phyloP scores from a whole-genome alignment of 2,888 invertebrate species.

The Orchesellides sinensis region DNA sequence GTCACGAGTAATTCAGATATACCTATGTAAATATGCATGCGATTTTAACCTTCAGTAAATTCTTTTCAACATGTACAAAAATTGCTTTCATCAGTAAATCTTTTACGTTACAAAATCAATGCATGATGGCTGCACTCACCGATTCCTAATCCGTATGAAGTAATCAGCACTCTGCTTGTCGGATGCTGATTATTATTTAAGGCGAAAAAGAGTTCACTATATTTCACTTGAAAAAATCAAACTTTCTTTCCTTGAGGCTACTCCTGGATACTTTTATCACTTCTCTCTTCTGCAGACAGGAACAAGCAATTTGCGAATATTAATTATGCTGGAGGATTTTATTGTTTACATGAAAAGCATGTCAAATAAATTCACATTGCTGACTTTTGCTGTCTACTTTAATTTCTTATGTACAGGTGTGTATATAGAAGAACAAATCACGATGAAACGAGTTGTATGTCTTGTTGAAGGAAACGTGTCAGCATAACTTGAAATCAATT shows the following conservation, averaged over 20 bases:
- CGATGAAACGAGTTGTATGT: too few relatives aligned
- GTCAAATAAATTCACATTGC: not conserved
- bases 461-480: too few relatives aligned
- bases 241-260: not conserved
- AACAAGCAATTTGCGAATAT: not conserved
- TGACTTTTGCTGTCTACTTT: not conserved
- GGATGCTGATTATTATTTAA: constrained; percentile 50
- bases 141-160: constrained; percentile 18
- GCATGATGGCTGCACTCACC: constrained; percentile 19
- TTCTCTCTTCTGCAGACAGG: not conserved
- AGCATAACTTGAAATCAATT: too few relatives aligned
- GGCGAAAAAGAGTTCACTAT: constrained; percentile 6
- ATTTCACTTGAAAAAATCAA: not conserved
- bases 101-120: not conserved
- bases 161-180: constrained; percentile 29
- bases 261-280: not conserved
- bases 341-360: not conserved
- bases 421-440: too few relatives aligned
- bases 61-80: too few relatives aligned
- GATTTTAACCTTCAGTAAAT: not conserved
- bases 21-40: not conserved
- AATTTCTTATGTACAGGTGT: too few relatives aligned
- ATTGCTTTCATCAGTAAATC: not conserved
- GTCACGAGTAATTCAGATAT: too few relatives aligned
- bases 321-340: not conserved